Base-by-base conservation (phyloP, 2,113 vertebrate species). In the Sigmodon hispidus region DNA sequence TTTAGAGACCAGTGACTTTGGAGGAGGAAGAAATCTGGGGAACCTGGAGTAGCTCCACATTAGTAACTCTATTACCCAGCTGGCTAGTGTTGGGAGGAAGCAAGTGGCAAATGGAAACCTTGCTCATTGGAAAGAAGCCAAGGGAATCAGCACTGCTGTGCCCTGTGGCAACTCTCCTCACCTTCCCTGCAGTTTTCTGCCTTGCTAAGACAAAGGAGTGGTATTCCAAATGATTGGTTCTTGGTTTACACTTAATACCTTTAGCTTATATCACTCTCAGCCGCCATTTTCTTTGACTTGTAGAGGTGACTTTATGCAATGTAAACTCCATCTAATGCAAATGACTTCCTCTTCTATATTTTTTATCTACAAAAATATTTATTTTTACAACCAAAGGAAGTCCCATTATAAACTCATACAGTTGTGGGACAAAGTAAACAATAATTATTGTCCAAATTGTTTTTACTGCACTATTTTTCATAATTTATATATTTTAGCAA, bases 401-500 rank as follows among this genome's bases (percentile, higher is more conserved):
- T 81, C 22, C 19, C 29, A 88, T 76, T 75, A 77, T 80, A 80
- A 89, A 93, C 8, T 31, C 1, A 19, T 40, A 12, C 43, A 94
- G 55, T 75, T 96, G 87, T 70, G 29, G 50, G 7, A 26, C 4
- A 89, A n/a, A 40, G 72, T 48, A 92, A 87, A 40, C 50, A 94
- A 94, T 4, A 93, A 69, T 92, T 95, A 55, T 87, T 79, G 86
- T 40, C 61, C 26, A 57, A 89, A 72, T 67, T 97, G 24, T 21
- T 95, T 87, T 95, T 91, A 48, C 17, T 7, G 34, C 0, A 91
- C 8, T 55, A 55, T 65, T 93, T 94, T 85, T 84, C 19, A 87
- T 48, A 76, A 90, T 94, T 85, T 94, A 90, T 48, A 6, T 93
- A 70, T 85, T 81, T 90, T 61, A 88, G 12, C 57, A 94, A 43